These are phyloP conservation scores for Cassiopea andromeda DNA, from an alignment of 30 jellyfish, hydroid and myxozoan species.

Conservation along the genomic window DNA sequence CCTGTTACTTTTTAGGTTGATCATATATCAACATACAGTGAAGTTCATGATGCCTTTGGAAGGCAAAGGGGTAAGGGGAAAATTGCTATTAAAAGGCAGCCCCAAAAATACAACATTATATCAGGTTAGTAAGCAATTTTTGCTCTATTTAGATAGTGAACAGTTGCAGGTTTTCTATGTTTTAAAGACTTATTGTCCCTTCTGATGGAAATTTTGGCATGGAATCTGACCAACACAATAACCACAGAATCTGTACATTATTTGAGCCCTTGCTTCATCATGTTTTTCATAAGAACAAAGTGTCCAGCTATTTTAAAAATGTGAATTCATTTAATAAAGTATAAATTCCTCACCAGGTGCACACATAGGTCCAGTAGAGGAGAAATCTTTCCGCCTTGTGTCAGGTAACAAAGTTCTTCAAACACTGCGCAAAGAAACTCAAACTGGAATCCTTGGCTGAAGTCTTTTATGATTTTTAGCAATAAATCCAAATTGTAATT, in stretches of 20 bases:
- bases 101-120: slow-evolving; percentile 33
- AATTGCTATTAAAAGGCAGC: not conserved
- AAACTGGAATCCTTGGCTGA: slow-evolving; percentile 47
- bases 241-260: too few species aligned
- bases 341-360: slow-evolving; percentile 13
- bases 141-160: not conserved
- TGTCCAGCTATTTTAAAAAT: not conserved
- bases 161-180: too few species aligned
- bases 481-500: too few species aligned
- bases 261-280: not conserved
- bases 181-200: too few species aligned
- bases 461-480: not conserved
- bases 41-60: slow-evolving; percentile 46
- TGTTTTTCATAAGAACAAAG: not conserved
- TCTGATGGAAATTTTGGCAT: too few species aligned
- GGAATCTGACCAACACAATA: too few species aligned
- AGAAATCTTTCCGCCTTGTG: slow-evolving; percentile 12
- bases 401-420: slow-evolving; percentile 63
- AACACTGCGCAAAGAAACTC: slow-evolving; percentile 2
- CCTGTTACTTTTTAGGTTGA: slow-evolving; percentile 2
- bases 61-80: slow-evolving; percentile 8
- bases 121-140: slow-evolving; percentile 26
- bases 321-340: not conserved
- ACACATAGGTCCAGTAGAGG: slow-evolving; percentile 40
- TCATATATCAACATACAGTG: slow-evolving; percentile 26